Base-by-base conservation (phyloP, 2,797 vertebrate genomes). In the Tympanoctomys barrerae region DNA sequence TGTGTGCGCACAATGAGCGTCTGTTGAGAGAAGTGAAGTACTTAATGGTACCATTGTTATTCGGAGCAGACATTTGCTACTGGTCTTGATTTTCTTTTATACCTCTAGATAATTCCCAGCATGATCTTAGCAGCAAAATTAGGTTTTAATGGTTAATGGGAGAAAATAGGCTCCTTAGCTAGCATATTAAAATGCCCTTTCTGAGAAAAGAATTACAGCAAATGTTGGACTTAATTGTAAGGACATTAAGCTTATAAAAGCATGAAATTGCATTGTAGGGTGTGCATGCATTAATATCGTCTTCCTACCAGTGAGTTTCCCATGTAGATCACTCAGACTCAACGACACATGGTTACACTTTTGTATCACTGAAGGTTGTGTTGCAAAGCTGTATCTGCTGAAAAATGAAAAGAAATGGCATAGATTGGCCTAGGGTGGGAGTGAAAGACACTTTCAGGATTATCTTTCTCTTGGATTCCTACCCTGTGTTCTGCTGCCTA, bases 161-260 rank as follows among this genome's bases (percentile, higher is more conserved):
- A 94, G 52, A 92, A 94, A 75, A 95, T 21, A 46, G 83, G 31
- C 64, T 95, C 64, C 89, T 75, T 75, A 61, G 46, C 68, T 54
- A 57, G 79, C n/a, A 42, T n/a, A 92, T 90, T 94, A n/a, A 28
- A 80, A 77, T 86, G 64, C 46, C 42, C 86, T 93, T 84, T 96
- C 90, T 92, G 92, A 96, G 94, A 88, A 90, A 87, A 92, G 86
- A 94, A 94, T 89, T 83, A 62, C 59, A 86, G 68, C 59, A 96
- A 83, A 90, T 92, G 79, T 77, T 95, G 79, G 70, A 70, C 62
- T 64, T 95, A 95, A 89, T 94, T 96, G 42, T 95, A 54, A 94
- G 79, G 93, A 52, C 96, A 92, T 93, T 93, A 86, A 95, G 92
- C 52, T 88, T 97, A 92, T 26, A 88, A 97, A 95, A 96, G 89